Percentiles rank a stretch among this genome's conserved stretches.
These are phyloP conservation scores for Lepisosteus oculatus DNA, from an alignment of 2,113 vertebrate species.

Conservation along the genomic window DNA sequence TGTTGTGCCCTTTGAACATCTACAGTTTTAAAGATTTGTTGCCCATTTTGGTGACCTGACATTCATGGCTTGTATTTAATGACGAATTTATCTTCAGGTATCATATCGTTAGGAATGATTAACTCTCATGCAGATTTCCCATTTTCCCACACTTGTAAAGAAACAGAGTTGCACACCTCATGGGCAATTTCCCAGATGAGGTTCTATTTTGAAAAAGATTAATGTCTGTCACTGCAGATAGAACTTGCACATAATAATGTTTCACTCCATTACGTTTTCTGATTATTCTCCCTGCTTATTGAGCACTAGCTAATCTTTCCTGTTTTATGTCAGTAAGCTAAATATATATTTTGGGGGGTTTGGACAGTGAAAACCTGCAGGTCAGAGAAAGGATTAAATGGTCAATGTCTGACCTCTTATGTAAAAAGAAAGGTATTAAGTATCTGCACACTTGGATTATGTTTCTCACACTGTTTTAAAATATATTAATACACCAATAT, in stretches of 20 bases:
- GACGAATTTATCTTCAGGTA: constrained; percentile 8
- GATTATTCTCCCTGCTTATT: constrained; percentile 16
- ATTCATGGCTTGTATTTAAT: constrained; percentile 28
- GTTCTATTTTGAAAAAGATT: constrained; percentile 56
- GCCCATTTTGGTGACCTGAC: background rate
- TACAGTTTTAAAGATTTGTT: background rate
- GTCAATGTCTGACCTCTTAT: too few species aligned
- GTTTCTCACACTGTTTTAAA: too few species aligned
- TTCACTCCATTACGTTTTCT: constrained; percentile 55
- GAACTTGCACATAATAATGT: constrained; percentile 55
- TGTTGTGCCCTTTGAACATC: background rate
- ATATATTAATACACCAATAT: too few species aligned
- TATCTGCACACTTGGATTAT: too few species aligned
- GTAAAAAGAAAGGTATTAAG: too few species aligned
- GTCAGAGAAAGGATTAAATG: too few species aligned
- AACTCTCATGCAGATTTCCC: constrained; percentile 27
- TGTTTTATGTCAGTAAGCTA: background rate
- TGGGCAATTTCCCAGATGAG: constrained; percentile 48
- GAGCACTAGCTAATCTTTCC: background rate
- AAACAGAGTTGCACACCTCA: constrained; percentile 34
- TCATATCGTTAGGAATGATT: constrained; percentile 22
- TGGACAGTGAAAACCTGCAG: too few species aligned
- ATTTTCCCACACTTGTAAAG: background rate
- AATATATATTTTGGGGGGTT: too few species aligned
- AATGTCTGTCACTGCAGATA: constrained; percentile 45